Conservation (phyloP, 2,113 vertebrate genomes). For the Cebus imitator region DNA sequence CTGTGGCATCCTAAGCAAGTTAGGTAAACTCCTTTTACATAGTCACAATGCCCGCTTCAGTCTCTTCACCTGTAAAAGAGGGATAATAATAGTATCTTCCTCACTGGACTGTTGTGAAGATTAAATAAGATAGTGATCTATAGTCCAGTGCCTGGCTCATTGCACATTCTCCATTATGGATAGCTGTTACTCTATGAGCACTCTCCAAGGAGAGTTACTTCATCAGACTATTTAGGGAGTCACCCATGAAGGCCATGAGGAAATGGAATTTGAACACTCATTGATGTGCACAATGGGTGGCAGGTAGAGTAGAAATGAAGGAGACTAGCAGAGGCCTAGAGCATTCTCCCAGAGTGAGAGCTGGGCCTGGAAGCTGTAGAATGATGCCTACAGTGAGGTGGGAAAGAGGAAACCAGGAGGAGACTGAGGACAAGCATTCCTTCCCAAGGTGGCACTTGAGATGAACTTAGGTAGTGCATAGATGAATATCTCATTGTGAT, state of each 20-base stretch:
- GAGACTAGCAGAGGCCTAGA: neutral
- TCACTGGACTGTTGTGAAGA: neutral
- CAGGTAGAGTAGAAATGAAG: neutral
- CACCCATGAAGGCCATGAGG: neutral
- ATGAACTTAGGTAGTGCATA: neutral
- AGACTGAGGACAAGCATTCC: neutral
- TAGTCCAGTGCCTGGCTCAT: neutral
- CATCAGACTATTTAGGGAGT: neutral
- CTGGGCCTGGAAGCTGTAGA: neutral
- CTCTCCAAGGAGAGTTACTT: neutral
- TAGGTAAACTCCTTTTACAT: neutral
- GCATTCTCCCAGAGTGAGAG: neutral
- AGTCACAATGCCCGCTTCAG: neutral
- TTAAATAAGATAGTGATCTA: neutral
- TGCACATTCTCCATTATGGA: neutral
- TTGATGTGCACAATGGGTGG: neutral
- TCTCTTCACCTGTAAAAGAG: neutral
- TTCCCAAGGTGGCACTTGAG: neutral
- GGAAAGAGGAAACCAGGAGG: neutral
- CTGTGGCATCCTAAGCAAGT: neutral
- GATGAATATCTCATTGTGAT: neutral
- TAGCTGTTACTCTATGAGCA: neutral
- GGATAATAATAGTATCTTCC: neutral
- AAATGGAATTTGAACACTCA: neutral
- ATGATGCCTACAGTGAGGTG: neutral